Conservation (phyloP, 2,113 vertebrate genomes). For the Tretioscincus oriximinensis region DNA sequence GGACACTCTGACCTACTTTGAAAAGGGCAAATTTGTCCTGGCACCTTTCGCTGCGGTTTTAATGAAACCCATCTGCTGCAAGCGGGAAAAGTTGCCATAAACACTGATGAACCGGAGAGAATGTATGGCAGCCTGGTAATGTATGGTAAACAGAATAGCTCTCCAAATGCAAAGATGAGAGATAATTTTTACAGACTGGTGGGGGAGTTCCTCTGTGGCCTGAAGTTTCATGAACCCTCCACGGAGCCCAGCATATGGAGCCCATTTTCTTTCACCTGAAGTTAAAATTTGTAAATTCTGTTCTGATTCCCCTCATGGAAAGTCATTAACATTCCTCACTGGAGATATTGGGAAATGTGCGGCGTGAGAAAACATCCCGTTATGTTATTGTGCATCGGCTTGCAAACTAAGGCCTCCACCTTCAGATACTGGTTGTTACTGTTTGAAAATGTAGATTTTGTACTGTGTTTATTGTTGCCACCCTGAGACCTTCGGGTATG, state of each 20-base stretch:
- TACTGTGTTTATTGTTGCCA: too few species aligned
- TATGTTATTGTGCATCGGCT: too few species aligned
- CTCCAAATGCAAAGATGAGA: constrained; percentile 17
- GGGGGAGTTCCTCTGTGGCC: not conserved
- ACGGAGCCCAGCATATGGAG: not conserved
- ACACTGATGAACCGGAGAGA: constrained; percentile 4
- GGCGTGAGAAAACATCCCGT: not conserved
- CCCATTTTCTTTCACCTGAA: not conserved
- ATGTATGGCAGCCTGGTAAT: constrained; percentile 9
- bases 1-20: constrained; percentile 30
- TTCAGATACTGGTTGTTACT: too few species aligned
- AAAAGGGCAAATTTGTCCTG: constrained; percentile 35
- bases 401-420: too few species aligned
- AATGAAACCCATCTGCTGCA: constrained; percentile 32
- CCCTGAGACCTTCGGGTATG: too few species aligned
- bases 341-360: not conserved
- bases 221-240: not conserved
- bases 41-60: constrained; percentile 32
- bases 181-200: constrained; percentile 5
- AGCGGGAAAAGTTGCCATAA: constrained; percentile 27
- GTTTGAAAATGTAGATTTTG: too few species aligned
- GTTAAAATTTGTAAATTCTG: not conserved
- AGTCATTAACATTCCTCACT: too few species aligned
- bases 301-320: not conserved
- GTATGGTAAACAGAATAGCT: constrained; percentile 17